Evolutionary conservation across 2,888 invertebrate genomes (phyloP), one percentile per base, ranked within the genome.

Genomic region (Abscondita cerata): DNA sequence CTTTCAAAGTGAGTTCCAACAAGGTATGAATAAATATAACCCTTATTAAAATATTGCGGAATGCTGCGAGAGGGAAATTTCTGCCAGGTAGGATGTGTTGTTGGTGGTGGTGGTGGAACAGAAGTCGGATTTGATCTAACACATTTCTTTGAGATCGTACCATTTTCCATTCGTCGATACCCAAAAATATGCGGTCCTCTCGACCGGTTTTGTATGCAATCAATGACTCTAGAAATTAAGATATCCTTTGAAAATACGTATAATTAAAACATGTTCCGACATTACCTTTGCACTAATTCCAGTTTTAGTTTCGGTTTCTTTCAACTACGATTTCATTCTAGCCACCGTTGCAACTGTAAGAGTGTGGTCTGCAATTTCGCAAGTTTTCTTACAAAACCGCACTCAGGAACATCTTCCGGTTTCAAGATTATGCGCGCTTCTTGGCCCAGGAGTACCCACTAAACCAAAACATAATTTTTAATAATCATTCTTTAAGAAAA

Each of bases 291-390:
- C 3, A 41, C 13, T 41, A 41, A 41, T 41, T 41, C 41, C 41
- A 41, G 16, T 16, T 41, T 13, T 8, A n/a, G n/a, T n/a, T n/a
- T n/a, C n/a, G n/a, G n/a, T 41, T 41, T 41, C 8, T 15, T 15
- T 41, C 41, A 12, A 4, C 41, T 41, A 8, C 41, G n/a, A n/a
- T n/a, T n/a, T n/a, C n/a, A 41, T 41, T 41, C 41, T 41, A 41
- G 15, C 41, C 41, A 41, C 8, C 41, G n/a, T 16, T 13, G 41
- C 13, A 41, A 16, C 15, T 41, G 13, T 4, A 41, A 16, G 15
- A 12, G n/a, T 15, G 15, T 41, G 41, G 8, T 41, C 41, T 12
- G n/a, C 15, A 41, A 41, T 41, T n/a, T n/a, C n/a, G n/a, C n/a
- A n/a, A n/a, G n/a, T n/a, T n/a, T n/a, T n/a, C n/a, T n/a, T n/a